Conservation (phyloP, 1,140 invertebrate genomes). For the Glomeris maerens region DNA sequence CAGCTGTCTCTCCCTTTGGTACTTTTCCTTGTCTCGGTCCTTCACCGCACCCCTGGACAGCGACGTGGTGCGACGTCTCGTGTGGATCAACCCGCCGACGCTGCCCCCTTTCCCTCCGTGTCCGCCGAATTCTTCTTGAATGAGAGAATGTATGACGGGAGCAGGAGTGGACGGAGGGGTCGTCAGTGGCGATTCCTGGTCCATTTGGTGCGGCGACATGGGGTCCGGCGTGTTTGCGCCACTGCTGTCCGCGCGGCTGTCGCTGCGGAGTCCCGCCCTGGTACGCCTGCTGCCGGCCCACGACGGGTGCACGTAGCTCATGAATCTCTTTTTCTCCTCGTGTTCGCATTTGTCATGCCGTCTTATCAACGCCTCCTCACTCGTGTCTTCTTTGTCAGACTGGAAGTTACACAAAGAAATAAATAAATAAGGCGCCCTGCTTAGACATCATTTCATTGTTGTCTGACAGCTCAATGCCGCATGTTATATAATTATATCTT, state of each 20-base stretch:
- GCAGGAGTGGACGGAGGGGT: slow-evolving; percentile 44
- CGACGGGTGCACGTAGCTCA: slow-evolving; percentile 49
- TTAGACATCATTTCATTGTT: background rate
- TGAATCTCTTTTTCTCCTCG: slow-evolving; percentile 61
- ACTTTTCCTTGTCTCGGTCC: slow-evolving; percentile 16
- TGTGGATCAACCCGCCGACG: slow-evolving; percentile 18
- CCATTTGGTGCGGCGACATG: slow-evolving; percentile 35
- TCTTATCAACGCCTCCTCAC: slow-evolving; percentile 47
- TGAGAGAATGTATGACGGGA: no score
- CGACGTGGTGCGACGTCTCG: slow-evolving; percentile 36
- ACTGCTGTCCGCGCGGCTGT: slow-evolving; percentile 51
- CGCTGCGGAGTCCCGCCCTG: slow-evolving; percentile 25
- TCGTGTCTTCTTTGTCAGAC: slow-evolving; percentile 63
- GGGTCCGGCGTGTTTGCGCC: slow-evolving; percentile 55
- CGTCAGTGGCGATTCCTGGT: slow-evolving; percentile 37
- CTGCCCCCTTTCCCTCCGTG: no score
- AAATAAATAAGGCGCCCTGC: background rate
- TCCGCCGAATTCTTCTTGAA: slow-evolving; percentile 26
- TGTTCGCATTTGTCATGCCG: slow-evolving; percentile 60
- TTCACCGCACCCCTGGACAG: slow-evolving; percentile 29
- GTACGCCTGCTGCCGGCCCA: slow-evolving; percentile 31
- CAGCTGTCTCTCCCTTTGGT: slow-evolving; percentile 17
- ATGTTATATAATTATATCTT: background rate
- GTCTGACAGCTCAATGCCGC: background rate
- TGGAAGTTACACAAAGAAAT: background rate